Evolutionary conservation across 2,113 vertebrate genomes (phyloP).

Genomic region (Clinocottus analis): DNA sequence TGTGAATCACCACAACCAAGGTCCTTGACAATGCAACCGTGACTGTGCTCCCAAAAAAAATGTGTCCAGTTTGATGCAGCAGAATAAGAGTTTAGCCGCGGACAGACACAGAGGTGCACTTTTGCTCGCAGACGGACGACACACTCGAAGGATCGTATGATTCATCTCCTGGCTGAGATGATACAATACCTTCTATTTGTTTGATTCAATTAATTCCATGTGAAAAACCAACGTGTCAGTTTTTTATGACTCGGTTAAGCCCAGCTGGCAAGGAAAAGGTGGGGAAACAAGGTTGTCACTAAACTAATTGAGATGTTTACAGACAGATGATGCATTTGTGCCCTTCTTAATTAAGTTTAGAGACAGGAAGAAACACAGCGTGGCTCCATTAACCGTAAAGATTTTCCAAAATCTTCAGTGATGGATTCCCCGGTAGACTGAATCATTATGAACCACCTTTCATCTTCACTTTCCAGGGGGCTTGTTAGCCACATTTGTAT

Average conservation of each 20-base stretch:
- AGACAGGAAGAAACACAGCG: conserved; percentile 20
- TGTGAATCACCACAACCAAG: too few species aligned
- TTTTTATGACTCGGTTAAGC: background rate
- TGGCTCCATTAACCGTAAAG: conserved; percentile 41
- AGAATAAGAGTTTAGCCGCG: background rate
- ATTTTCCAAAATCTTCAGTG: conserved; percentile 19
- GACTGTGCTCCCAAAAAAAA: too few species aligned
- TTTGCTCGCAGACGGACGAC: background rate
- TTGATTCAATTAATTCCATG: background rate
- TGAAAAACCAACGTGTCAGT: background rate
- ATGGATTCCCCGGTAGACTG: conserved; percentile 30
- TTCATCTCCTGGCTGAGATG: background rate
- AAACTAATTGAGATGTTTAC: conserved; percentile 33
- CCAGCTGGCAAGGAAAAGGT: background rate
- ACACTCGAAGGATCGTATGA: background rate
- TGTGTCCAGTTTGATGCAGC: background rate
- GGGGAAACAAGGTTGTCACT: conserved; percentile 11
- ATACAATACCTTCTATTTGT: background rate
- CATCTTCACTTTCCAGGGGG: conserved; percentile 28
- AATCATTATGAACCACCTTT: conserved; percentile 47
- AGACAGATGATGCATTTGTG: conserved; percentile 17
- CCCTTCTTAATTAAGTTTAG: conserved; percentile 13
- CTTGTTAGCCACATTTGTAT: conserved; percentile 58
- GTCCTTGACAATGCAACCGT: too few species aligned
- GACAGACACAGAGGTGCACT: background rate